These are phyloP conservation scores for Altica lythri DNA, from an alignment of 2,888 invertebrate species.

Conservation along the genomic window DNA sequence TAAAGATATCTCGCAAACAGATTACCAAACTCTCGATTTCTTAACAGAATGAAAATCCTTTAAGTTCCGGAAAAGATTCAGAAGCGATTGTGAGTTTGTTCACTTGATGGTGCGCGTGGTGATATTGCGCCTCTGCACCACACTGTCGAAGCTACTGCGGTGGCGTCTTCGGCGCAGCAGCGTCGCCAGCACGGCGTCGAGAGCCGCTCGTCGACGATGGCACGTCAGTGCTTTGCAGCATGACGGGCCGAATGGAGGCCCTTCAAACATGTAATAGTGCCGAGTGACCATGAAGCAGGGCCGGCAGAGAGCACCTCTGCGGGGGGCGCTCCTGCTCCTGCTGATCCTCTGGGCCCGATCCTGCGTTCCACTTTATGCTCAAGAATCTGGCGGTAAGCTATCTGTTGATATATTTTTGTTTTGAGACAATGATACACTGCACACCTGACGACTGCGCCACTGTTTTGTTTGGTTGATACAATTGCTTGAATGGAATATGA, in stretches of 20 bases:
- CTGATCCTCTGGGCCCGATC: conserved; percentile 44
- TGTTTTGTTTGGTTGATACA: conserved; percentile 1
- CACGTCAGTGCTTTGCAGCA: conserved; percentile 48
- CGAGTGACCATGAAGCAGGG: conserved; percentile 52
- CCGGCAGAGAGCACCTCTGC: conserved; percentile 49
- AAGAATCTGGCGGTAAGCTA: conserved; percentile 44
- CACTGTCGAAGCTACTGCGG: conserved; percentile 24
- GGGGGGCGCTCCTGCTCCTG: conserved; percentile 51
- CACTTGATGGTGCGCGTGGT: conserved; percentile 19
- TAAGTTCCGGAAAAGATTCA: conserved; percentile 6
- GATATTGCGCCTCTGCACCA: conserved; percentile 19
- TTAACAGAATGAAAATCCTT: conserved; percentile 5
- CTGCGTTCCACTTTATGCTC: conserved; percentile 43
- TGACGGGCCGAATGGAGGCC: conserved; percentile 40
- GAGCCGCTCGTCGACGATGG: conserved; percentile 15
- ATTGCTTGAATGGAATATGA: not conserved
- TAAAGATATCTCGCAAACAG: not conserved
- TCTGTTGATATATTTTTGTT: conserved; percentile 18
- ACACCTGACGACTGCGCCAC: not conserved
- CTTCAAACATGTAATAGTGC: conserved; percentile 46
- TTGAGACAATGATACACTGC: not conserved
- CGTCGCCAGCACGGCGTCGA: too few relatives aligned
- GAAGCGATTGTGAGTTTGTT: conserved; percentile 16
- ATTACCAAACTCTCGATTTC: conserved; percentile 15
- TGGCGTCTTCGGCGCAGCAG: conserved; percentile 11